Evolutionary conservation across 2,113 vertebrate species (phyloP), one percentile per base, ranked within the genome.

Genomic region (Barbus barbus): DNA sequence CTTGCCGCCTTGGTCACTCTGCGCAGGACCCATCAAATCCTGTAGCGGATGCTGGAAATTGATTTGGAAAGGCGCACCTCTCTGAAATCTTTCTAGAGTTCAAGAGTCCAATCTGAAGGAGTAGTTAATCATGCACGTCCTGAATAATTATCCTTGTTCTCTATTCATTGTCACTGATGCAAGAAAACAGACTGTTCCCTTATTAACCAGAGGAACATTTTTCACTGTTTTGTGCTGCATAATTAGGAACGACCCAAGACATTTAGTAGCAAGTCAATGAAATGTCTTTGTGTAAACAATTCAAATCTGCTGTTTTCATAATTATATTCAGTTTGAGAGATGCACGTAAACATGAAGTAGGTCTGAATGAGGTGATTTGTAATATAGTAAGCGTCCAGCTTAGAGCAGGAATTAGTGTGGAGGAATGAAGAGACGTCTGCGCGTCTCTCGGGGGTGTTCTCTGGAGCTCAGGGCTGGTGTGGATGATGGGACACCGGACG

Each of bases 181-280:
- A n/a, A n/a, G 74, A 77, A 33, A 77, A 77, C 74, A 53, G 31
- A 31, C 48, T 24, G 69, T 72, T 72, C 38, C 69, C 38, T 24
- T 72, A 41, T 67, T 67, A 67, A 67, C 63, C 63, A 33, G 33
- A 69, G 65, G 44, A 51, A 74, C 16, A 26, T 46, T 18, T 74
- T 11, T 36, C 28, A 36, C n/a, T 24, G 38, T n/a, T 41, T 63
- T 16, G n/a, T 36, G 31, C 9, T n/a, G 26, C 28, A 36, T 56
- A 77, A 58, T 77, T 53, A 77, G 6, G 28, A 77, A 41, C 36
- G 36, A 72, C 36, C 63, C 3, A 7, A 67, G 63, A 67, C 7
- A 14, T 31, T 67, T 33, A 58, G 53, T 3, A 58, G 20, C 53
- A n/a, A 22, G 53, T 56, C 53, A 22, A 22, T 22, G 53, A 56